Conservation (phyloP, 2,113 vertebrate genomes). For the Hyaena hyaena region DNA sequence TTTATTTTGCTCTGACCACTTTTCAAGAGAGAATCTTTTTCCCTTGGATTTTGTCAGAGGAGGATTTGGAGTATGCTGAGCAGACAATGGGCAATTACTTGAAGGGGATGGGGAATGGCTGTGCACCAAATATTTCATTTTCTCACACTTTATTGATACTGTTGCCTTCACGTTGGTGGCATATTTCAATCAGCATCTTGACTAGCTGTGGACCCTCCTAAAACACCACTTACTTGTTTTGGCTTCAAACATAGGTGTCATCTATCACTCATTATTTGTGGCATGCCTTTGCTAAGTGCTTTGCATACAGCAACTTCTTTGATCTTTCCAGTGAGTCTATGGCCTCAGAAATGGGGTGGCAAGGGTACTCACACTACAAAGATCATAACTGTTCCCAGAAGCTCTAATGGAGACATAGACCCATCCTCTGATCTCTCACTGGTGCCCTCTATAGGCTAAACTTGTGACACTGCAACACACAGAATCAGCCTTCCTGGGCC, state of each 20-base stretch:
- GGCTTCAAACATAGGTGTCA: background rate
- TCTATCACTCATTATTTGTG: background rate
- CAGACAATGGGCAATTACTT: background rate
- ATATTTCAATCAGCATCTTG: background rate
- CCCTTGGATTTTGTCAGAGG: background rate
- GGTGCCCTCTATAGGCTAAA: background rate
- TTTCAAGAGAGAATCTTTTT: background rate
- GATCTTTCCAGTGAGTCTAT: background rate
- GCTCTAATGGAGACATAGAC: background rate
- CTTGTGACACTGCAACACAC: background rate
- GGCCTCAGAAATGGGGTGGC: background rate
- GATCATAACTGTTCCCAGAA: background rate
- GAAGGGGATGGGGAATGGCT: background rate
- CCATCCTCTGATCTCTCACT: background rate
- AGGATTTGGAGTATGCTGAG: background rate
- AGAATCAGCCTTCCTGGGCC: background rate
- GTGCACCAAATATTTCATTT: background rate
- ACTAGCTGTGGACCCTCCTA: background rate
- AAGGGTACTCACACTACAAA: background rate
- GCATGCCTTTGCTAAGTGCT: background rate
- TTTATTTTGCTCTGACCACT: background rate
- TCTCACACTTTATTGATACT: background rate
- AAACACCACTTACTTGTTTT: slow-evolving; percentile 18
- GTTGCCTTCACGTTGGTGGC: background rate
- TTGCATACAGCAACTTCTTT: background rate